These are phyloP conservation scores for Cromileptes altivelis DNA, from an alignment of 2,113 vertebrate species.

Conservation along the genomic window DNA sequence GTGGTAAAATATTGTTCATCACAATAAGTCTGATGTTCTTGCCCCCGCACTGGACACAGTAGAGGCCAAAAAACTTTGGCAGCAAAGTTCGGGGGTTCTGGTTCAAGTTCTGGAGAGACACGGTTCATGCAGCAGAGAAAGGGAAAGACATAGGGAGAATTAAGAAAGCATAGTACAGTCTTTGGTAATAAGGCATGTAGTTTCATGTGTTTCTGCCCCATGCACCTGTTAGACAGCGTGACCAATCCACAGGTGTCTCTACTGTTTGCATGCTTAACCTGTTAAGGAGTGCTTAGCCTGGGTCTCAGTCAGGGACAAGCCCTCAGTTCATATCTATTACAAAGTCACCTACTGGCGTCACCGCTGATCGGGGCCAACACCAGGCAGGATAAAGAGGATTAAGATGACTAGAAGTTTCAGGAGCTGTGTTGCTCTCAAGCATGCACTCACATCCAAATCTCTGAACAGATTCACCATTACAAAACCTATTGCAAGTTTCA, in stretches of 20 bases:
- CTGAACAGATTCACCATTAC: neutral
- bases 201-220: neutral
- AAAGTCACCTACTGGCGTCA: conserved; percentile 63
- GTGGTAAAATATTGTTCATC: conserved; percentile 98
- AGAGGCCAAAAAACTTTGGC: conserved; percentile 98
- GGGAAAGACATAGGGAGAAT: conserved; percentile 8
- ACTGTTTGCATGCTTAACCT: conserved; percentile 34
- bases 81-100: conserved; percentile 97
- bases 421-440: conserved; percentile 18
- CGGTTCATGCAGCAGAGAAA: neutral
- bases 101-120: conserved; percentile 91
- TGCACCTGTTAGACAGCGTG: conserved; percentile 67
- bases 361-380: conserved; percentile 35
- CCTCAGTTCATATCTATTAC: conserved; percentile 31
- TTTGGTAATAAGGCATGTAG: neutral
- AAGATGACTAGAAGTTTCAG: conserved; percentile 51
- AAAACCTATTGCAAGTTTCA: neutral
- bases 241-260: conserved; percentile 28
- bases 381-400: conserved; percentile 64
- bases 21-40: conserved; percentile 97
- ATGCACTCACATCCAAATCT: neutral
- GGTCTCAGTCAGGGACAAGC: conserved; percentile 13
- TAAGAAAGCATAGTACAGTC: too few relatives aligned
- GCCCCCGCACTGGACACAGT: conserved; percentile 96
- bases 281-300: conserved; percentile 48